These are phyloP conservation scores for Nannoperca obscura DNA, from an alignment of 2,797 vertebrate species.

Conservation along the genomic window DNA sequence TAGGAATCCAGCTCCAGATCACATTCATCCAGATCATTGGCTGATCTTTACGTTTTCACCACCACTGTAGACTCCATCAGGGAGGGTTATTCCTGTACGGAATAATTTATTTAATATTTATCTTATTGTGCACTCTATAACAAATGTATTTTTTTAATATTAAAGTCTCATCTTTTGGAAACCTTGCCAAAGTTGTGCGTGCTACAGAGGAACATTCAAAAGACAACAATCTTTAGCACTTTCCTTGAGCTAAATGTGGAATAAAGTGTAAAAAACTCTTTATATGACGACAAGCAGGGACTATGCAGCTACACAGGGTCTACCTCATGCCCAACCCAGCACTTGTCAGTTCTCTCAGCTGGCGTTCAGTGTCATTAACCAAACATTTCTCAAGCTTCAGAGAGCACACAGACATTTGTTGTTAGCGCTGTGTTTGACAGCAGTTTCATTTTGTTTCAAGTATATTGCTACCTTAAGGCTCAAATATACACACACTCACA, in stretches of 20 bases:
- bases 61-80: too few species aligned
- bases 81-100: too few species aligned
- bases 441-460: conserved; percentile 38
- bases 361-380: conserved; percentile 18
- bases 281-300: neutral
- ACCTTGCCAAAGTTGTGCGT: neutral
- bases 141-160: neutral
- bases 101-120: neutral
- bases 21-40: too few species aligned
- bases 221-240: too few species aligned
- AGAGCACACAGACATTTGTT: neutral
- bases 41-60: too few species aligned
- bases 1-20: too few species aligned
- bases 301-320: neutral
- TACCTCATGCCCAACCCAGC: neutral
- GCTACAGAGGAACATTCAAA: too few species aligned
- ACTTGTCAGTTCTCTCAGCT: neutral
- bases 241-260: too few species aligned
- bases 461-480: conserved; percentile 39
- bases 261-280: too few species aligned
- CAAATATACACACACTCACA: conserved; percentile 14
- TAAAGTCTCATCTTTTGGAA: neutral
- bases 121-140: neutral
- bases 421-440: conserved; percentile 23
- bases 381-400: conserved; percentile 9